Percentiles rank a stretch among this genome's conserved stretches.
Conservation (phyloP, 1,140 invertebrate species). For the Caerostris extrusa region DNA sequence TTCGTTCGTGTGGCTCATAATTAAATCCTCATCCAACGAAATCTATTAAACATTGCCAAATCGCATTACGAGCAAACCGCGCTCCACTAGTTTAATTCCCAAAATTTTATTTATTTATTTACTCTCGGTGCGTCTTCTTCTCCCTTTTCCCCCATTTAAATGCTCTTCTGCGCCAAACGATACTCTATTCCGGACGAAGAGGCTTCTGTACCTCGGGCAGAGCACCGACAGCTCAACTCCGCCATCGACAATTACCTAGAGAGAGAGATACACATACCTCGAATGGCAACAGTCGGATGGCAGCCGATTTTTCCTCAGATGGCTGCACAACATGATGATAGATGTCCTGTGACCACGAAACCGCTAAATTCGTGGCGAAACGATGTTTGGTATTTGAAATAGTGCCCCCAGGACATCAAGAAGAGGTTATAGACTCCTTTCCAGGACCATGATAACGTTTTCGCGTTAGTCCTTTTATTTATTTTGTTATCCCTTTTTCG, state of each 20-base stretch:
- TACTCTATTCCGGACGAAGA: conserved; percentile 66
- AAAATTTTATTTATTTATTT: conserved; percentile 8
- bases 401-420: conserved; percentile 30
- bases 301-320: conserved; percentile 52
- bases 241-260: conserved; percentile 62
- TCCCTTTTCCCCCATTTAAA: neutral
- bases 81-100: conserved; percentile 49
- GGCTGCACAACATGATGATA: conserved; percentile 66
- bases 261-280: conserved; percentile 44
- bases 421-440: conserved; percentile 46
- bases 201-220: neutral
- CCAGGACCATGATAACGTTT: neutral
- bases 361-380: conserved; percentile 56
- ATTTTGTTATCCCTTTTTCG: neutral
- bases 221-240: conserved; percentile 71
- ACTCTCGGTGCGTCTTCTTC: conserved; percentile 5
- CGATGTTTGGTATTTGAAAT: conserved; percentile 56
- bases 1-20: conserved; percentile 62
- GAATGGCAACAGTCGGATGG: conserved; percentile 53
- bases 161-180: conserved; percentile 54
- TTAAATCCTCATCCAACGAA: conserved; percentile 70
- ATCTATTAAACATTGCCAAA: conserved; percentile 72
- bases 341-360: conserved; percentile 48
- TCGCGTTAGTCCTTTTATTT: neutral
- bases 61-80: conserved; percentile 21